Evolutionary conservation across 2,113 vertebrate genomes (phyloP), one percentile per base, ranked within the genome.

Genomic region (Ivindomyrus marchei): DNA sequence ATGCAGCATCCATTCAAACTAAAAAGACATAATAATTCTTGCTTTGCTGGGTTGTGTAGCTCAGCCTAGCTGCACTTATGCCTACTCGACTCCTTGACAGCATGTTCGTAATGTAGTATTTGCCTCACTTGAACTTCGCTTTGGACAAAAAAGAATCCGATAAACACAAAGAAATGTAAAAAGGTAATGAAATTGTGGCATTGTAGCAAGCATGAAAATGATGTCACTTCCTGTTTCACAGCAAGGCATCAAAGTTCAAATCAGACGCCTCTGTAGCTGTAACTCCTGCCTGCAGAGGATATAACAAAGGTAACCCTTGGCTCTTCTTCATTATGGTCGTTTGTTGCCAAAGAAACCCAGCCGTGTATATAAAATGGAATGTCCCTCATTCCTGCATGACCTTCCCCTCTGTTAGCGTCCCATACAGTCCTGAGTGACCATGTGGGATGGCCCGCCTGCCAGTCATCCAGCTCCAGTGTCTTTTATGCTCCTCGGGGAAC

Each of bases 231-330:
- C 90, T 95, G 94, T 95, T 95, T 93, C 94, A 95, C 95, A 96
- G 95, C 95, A 96, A 95, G 94, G 94, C 95, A 94, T 92, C 93
- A 56, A 93, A 92, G 92, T 92, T 94, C 94, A 95, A 95, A 94
- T 93, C 94, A 93, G 94, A 95, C 92, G 94, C 94, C 92, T 91
- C 93, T 91, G 88, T 95, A 94, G 92, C 93, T 92, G 92, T 92
- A 91, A 92, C 91, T 92, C 92, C 90, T 91, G 92, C 93, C 90
- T 92, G 0, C 46, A 49, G 0, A 94, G 89, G 94, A 92, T 49
- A 94, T 93, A 94, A 92, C 94, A 88, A 94, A 94, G 94, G 93
- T 91, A 91, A 45, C 50, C 50, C 3, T n/a, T 49, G 24, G 42
- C 10, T 11, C 42, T 85, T n/a, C 10, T n/a, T n/a, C 11, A 4